Base-by-base conservation (phyloP, 2,113 vertebrate species). In the Podocnemis expansa region DNA sequence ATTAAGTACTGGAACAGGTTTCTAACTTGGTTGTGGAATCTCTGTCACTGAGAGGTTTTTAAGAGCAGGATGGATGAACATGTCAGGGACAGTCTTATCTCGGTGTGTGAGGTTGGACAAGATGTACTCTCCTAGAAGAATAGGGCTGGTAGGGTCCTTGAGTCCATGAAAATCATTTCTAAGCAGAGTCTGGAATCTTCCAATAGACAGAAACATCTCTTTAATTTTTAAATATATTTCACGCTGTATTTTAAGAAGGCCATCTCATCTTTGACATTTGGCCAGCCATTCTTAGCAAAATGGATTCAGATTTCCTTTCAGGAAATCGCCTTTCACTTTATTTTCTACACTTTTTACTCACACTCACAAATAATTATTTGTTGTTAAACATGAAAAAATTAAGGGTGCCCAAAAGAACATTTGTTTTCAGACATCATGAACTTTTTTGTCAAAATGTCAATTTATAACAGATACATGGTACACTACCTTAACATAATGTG, bases 401-500 rank as follows among this genome's bases (percentile, higher is more conserved):
- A 45, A 27, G 43, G 73, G 43, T 21, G 25, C 38, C 38, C 38
- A 75, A 75, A 38, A 75, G 38, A 43, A 7, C 54, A 2, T 78
- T 63, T 34, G 0, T 31, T 96, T 80, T 51, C 75, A 34, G 22
- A 76, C 13, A 38, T 1, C 4, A 2, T 85, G 34, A 5, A 0
- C 25, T 83, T 47, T 67, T 56, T 3, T 14, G 9, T 38, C 43
- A 5, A 22, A 27, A 31, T 41, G 3, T 2, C 52, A 3, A 58
- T 58, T 29, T 13, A 29, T 76, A 45, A 76, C 41, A 43, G 73
- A 45, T 76, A 43, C 41, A 27, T 70, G 19, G 38, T 8, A 54
- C 25, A 0, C 47, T 76, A 3, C 41, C n/a, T 58, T 43, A 2
- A 5, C 24, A 5, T 1, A 22, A 5, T 4, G 38, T 31, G 1